Base-by-base conservation (phyloP, 2,888 invertebrate species). In the Xestobium rufovillosum region DNA sequence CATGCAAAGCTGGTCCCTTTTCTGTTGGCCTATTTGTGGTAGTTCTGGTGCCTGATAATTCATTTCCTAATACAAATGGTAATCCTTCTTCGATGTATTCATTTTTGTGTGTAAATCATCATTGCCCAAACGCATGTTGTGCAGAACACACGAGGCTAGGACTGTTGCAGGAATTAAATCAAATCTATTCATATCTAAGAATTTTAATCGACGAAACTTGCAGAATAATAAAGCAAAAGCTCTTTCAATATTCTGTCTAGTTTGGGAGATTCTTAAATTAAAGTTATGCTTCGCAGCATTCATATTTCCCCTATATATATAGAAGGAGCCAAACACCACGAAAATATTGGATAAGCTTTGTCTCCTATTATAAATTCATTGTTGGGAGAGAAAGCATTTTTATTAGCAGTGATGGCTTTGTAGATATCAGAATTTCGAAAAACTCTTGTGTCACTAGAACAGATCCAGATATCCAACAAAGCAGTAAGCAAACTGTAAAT, bases 121-220 rank as follows among this genome's bases (percentile, higher is more conserved):
- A 30, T 31, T 9, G 8, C 32, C 14, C 6, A 46, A 28, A 34
- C 50, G 50, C 9, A 52, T 39, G 39, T 54, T 48, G 34, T 50
- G 48, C 15, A 51, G 16, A 31, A 51, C 41, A 31, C 47, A 50
- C 30, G 31, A 33, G n/a, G 53, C 53, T 19, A 54, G 15, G 12
- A 55, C 39, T 14, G 44, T 47, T 25, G 39, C 16, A 30, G 53
- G 48, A 17, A 51, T 47, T 13, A 48, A 38, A 38, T 52, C 47
- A 9, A 33, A 36, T 25, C 44, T 28, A 17, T 49, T 50, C 51
- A 54, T 53, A 31, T 53, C 49, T 8, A 55, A 16, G 36, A 37
- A 54, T 33, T 48, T 46, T 4, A 53, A 29, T 23, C 53, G 23
- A n/a, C 53, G 23, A 36, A 50, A 53, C 31, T 53, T 40, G 9